Evolutionary conservation across 2,888 invertebrate genomes (phyloP).

Genomic region (Yponomeuta cagnagella): DNA sequence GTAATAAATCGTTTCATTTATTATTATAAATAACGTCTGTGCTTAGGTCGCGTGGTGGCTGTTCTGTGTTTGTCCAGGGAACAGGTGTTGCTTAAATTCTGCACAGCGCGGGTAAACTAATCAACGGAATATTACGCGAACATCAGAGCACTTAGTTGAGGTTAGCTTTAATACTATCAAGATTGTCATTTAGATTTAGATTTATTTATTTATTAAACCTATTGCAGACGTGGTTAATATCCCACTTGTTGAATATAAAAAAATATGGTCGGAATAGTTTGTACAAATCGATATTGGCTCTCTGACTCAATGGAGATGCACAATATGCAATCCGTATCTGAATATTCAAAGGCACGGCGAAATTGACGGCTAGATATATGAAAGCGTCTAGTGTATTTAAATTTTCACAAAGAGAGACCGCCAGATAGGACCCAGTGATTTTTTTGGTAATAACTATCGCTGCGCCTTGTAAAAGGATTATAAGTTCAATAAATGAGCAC

Average conservation of each 20-base stretch:
- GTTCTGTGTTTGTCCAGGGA: conserved; percentile 26
- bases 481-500: not conserved
- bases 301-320: conserved; percentile 7
- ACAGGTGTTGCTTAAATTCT: conserved; percentile 29
- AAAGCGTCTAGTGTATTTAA: not conserved
- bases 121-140: conserved; percentile 4
- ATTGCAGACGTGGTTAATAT: not conserved
- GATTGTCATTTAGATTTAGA: not conserved
- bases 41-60: conserved; percentile 19
- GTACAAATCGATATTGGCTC: conserved; percentile 6
- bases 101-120: conserved; percentile 12
- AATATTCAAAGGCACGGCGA: conserved; percentile 2
- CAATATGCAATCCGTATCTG: conserved; percentile 11
- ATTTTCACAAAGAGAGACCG: not conserved
- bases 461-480: not conserved
- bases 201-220: not conserved
- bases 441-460: not conserved
- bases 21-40: conserved; percentile 28
- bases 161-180: not conserved
- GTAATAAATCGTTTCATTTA: conserved; percentile 56
- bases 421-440: not conserved
- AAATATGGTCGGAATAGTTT: not conserved
- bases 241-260: not conserved
- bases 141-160: not conserved
- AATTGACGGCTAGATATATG: not conserved